These are phyloP conservation scores for Acrobasis consociella DNA, from an alignment of 2,888 invertebrate genomes.

Conservation along the genomic window DNA sequence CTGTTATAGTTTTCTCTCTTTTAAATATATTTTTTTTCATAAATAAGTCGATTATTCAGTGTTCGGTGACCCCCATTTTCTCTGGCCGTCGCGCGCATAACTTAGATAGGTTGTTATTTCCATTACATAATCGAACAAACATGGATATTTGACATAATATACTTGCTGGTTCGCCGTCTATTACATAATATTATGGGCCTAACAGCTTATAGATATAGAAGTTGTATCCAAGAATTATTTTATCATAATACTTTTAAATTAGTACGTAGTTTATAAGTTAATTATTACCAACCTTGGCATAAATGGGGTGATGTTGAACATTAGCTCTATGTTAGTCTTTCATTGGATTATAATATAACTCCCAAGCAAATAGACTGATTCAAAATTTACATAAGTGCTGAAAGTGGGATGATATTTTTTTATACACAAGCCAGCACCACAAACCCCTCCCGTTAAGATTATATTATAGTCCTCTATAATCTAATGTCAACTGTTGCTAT, in stretches of 20 bases:
- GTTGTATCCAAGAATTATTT: too few relatives aligned
- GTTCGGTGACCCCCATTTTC: slow-evolving; percentile 16
- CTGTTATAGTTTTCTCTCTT: neutral
- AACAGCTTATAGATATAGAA: neutral
- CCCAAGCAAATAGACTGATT: too few relatives aligned
- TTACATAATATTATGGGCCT: slow-evolving; percentile 2
- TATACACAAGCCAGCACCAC: neutral
- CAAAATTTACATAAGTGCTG: too few relatives aligned
- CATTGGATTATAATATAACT: too few relatives aligned
- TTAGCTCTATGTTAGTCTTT: too few relatives aligned
- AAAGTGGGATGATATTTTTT: too few relatives aligned
- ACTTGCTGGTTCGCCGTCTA: slow-evolving; percentile 6
- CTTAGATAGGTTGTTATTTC: slow-evolving; percentile 10
- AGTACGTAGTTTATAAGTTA: too few relatives aligned
- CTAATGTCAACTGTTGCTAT: too few relatives aligned
- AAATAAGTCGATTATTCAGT: slow-evolving; percentile 3
- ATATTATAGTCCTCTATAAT: neutral
- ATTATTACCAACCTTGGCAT: neutral
- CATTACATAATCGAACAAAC: slow-evolving; percentile 19
- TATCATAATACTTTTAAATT: too few relatives aligned
- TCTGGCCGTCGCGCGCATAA: slow-evolving; percentile 3
- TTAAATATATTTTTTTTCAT: slow-evolving; percentile 1
- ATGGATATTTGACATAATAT: slow-evolving; percentile 7
- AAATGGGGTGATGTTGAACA: neutral
- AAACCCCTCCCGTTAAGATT: neutral